Percentiles rank a stretch among this genome's conserved stretches.
Conservation (phyloP, 2,888 invertebrate genomes). For the Campoletis raptor region DNA sequence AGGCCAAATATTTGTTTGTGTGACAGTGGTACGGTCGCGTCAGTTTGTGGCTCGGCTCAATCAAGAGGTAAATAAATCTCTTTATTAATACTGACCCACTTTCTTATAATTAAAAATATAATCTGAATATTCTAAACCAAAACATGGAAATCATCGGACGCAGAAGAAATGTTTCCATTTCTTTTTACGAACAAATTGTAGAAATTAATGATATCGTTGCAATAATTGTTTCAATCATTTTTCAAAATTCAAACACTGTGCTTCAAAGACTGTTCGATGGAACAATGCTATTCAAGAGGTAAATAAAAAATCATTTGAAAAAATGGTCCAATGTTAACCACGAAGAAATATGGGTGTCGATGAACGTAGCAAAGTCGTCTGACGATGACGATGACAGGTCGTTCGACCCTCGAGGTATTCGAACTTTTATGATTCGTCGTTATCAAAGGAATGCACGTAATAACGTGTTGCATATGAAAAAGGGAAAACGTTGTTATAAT, state of each 20-base stretch:
- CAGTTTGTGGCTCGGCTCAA: conserved; percentile 85
- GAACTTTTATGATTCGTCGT: conserved; percentile 63
- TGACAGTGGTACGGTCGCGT: conserved; percentile 89
- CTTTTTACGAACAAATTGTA: not conserved
- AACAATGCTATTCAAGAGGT: conserved; percentile 32
- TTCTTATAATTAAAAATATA: not conserved
- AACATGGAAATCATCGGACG: not conserved
- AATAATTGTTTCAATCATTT: not conserved
- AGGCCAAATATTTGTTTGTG: conserved; percentile 94
- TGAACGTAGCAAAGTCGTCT: conserved; percentile 23
- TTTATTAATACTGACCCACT: not conserved
- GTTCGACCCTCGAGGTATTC: conserved; percentile 37
- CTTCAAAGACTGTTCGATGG: conserved; percentile 5
- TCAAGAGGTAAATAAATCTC: conserved; percentile 70
- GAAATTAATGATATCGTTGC: not conserved
- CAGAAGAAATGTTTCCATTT: not conserved
- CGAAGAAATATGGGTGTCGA: conserved; percentile 57
- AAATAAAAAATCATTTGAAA: not conserved
- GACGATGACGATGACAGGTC: conserved; percentile 43
- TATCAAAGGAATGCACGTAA: conserved; percentile 61
- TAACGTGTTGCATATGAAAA: conserved; percentile 41
- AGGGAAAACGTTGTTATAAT: not conserved
- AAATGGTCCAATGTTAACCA: conserved; percentile 51
- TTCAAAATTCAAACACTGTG: not conserved
- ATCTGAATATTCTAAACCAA: not conserved